Conservation (phyloP, 1,140 invertebrate species). For the Triops cancriformis region DNA sequence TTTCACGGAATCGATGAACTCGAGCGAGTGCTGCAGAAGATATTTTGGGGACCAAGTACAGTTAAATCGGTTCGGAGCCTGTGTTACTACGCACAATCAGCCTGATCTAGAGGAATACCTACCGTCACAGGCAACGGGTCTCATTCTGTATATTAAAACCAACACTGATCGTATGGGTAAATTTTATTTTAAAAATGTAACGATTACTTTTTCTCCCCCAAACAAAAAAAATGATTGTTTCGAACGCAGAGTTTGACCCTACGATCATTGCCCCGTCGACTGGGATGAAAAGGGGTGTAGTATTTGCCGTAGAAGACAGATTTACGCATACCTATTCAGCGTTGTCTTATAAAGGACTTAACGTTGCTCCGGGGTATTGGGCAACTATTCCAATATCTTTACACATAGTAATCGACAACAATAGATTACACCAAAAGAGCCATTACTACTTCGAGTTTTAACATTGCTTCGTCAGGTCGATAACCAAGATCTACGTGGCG, state of each 20-base stretch:
- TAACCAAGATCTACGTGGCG: slow-evolving; percentile 16
- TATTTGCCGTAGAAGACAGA: slow-evolving; percentile 1
- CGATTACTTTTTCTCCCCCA: neutral
- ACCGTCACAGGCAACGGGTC: neutral
- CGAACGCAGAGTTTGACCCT: neutral
- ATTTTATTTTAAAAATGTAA: neutral
- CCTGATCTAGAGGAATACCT: neutral
- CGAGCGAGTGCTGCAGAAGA: neutral
- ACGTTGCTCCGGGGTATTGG: slow-evolving; percentile 20
- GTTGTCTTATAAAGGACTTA: slow-evolving; percentile 5
- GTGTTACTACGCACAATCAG: neutral
- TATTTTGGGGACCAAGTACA: neutral
- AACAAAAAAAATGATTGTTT: neutral
- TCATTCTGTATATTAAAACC: neutral
- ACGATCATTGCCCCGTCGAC: slow-evolving; percentile 14
- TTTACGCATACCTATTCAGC: neutral
- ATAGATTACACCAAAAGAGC: neutral
- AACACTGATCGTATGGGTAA: neutral
- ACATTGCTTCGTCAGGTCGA: neutral
- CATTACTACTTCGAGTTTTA: neutral
- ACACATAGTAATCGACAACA: neutral
- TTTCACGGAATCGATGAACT: neutral
- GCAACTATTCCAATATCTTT: slow-evolving; percentile 19
- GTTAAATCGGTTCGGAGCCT: neutral
- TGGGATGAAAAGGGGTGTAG: slow-evolving; percentile 12